Evolutionary conservation across 1,140 invertebrate genomes (phyloP).

Genomic region (Zaprionus ornatus): DNA sequence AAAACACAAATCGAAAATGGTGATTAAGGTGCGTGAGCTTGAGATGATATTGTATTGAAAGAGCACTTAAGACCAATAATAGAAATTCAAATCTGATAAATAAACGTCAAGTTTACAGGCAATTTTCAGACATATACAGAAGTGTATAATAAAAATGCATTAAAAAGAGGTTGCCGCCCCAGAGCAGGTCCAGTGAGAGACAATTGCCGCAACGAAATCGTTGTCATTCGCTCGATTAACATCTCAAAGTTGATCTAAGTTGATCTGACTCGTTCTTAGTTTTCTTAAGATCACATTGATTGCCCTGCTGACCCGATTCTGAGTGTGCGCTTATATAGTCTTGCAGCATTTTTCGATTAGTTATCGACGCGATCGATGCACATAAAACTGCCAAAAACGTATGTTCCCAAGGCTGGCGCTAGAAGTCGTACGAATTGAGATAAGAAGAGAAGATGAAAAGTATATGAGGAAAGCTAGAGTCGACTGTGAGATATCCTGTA

Average conservation of each 20-base stretch:
- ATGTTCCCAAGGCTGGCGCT: constrained; percentile 27
- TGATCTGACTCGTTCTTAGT: neutral
- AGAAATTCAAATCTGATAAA: constrained; percentile 5
- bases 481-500: neutral
- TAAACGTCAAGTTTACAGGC: constrained; percentile 1
- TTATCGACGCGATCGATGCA: constrained; percentile 27
- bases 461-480: neutral
- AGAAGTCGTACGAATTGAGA: constrained; percentile 9
- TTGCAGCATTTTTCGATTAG: constrained; percentile 36
- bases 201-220: constrained; percentile 29
- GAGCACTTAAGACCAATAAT: neutral
- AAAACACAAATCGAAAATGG: neutral
- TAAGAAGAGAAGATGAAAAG: neutral
- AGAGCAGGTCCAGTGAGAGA: neutral
- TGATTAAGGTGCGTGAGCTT: neutral
- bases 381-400: constrained; percentile 40
- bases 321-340: neutral
- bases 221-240: constrained; percentile 11
- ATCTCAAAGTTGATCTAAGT: constrained; percentile 16
- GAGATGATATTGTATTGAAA: neutral
- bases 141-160: constrained; percentile 6
- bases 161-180: neutral
- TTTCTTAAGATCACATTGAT: constrained; percentile 7
- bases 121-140: neutral
- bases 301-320: constrained; percentile 28